Evolutionary conservation across 2,113 vertebrate genomes (phyloP), one percentile per base, ranked within the genome.

Genomic region (Steatornis caripensis): DNA sequence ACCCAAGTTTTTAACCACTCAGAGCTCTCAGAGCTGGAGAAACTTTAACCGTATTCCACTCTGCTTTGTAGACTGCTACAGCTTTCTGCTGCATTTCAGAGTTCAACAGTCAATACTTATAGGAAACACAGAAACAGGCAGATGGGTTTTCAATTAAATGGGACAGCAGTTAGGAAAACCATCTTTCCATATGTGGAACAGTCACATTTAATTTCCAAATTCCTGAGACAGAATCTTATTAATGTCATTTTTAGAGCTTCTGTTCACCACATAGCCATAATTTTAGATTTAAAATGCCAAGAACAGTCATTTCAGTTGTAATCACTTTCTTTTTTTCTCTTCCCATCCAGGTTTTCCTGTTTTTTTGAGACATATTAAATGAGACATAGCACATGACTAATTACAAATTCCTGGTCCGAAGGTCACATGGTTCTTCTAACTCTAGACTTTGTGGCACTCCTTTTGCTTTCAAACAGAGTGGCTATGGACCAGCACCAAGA

Each of bases 131-230:
- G 80, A 55, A 78, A 89, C 37, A 75, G 51, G 74, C 94, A 92
- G 86, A 88, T 89, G 77, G 89, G 36, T 81, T 89, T 77, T 77
- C 92, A 93, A 65, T 92, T 68, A 95, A 92, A 81, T 36, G 81
- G 54, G 79, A 87, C 84, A 92, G 51, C 55, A 90, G 76, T 48
- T 71, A 87, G 61, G 65, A 81, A 94, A 95, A 84, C 13, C 69
- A 79, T 37, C 84, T 53, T 84, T 75, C 65, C 68, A 49, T 78
- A 76, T 92, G 77, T 65, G 65, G 57, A 84, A 66, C 48, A 91
- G 57, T 24, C 90, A 68, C 43, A 85, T 79, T 93, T 76, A 23
- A 64, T 48, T 75, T 91, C 90, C 87, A 92, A 72, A 75, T 82
- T 54, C 60, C 37, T 19, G 19, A 95, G 72, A 90, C 55, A 87